These are phyloP conservation scores for Euleptes europaea DNA, from an alignment of 2,113 vertebrate genomes.

Conservation along the genomic window DNA sequence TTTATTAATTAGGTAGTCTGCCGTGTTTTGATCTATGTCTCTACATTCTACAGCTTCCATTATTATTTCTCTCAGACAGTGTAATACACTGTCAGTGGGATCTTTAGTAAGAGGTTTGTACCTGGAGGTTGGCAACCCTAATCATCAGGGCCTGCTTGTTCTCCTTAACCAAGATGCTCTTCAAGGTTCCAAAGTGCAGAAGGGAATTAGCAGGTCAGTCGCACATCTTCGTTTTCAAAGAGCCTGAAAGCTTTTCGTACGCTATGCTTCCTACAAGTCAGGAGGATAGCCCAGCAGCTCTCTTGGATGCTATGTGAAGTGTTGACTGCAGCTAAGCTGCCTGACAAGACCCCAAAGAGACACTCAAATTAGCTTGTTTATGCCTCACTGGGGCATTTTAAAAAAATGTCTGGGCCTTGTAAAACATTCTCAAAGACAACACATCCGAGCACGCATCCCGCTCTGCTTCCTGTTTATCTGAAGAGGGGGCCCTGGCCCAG, in stretches of 20 bases:
- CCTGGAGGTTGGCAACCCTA: too few species aligned
- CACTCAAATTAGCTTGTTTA: constrained; percentile 49
- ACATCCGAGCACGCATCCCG: not conserved
- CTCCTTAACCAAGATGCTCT: not conserved
- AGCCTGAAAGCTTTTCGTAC: constrained; percentile 47
- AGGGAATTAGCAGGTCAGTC: not conserved
- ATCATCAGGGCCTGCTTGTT: not conserved
- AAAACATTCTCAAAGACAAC: constrained; percentile 26
- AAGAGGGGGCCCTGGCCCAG: not conserved
- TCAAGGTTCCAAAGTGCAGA: not conserved
- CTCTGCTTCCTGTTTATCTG: constrained; percentile 19
- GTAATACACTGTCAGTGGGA: too few species aligned
- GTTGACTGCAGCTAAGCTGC: constrained; percentile 40
- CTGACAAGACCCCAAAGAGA: constrained; percentile 48
- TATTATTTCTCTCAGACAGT: too few species aligned
- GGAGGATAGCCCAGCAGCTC: constrained; percentile 27
- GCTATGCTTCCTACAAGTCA: rapidly evolving
- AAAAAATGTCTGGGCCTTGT: constrained; percentile 16
- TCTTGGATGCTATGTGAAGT: constrained; percentile 37
- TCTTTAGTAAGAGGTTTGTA: too few species aligned
- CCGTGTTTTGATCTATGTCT: too few species aligned
- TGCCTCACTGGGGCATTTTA: constrained; percentile 29
- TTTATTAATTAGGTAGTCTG: too few species aligned
- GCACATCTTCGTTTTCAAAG: constrained; percentile 14
- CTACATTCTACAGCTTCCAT: too few species aligned